phyloP scores from a whole-genome alignment of 2,113 vertebrate species.

The Poecilia latipinna region DNA sequence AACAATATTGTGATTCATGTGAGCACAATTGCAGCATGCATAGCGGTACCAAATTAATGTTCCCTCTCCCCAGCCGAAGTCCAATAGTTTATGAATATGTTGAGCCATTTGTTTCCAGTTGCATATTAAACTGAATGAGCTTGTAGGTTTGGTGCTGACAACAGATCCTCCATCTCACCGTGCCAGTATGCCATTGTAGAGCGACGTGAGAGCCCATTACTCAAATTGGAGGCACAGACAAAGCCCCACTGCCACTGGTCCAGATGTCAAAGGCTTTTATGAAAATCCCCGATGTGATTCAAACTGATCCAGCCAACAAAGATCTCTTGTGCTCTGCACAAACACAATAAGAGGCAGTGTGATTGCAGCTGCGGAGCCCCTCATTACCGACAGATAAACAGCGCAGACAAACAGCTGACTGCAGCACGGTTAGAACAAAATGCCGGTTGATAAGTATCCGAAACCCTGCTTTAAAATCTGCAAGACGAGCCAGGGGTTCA shows the following conservation, averaged over 20 bases:
- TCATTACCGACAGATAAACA: conserved; percentile 71
- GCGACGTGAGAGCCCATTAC: conserved; percentile 64
- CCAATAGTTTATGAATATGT: conserved; percentile 28
- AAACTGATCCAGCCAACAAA: conserved; percentile 63
- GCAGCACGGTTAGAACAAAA: conserved; percentile 42
- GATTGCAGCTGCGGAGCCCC: conserved; percentile 59
- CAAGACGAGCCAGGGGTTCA: conserved; percentile 17
- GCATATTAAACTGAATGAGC: conserved; percentile 33
- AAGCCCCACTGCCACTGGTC: conserved; percentile 59
- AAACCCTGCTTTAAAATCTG: conserved; percentile 30
- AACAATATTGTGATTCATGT: conserved; percentile 17
- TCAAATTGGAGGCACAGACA: conserved; percentile 74
- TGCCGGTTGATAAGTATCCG: conserved; percentile 41
- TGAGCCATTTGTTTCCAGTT: conserved; percentile 41
- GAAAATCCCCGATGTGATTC: conserved; percentile 70
- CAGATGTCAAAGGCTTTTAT: conserved; percentile 73
- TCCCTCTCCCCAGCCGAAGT: conserved; percentile 5
- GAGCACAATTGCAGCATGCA: not conserved
- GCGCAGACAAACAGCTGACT: conserved; percentile 61
- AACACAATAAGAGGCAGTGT: conserved; percentile 59
- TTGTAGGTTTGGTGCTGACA: conserved; percentile 36
- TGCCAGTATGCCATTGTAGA: conserved; percentile 56
- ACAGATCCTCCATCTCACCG: conserved; percentile 48
- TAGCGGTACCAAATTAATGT: not conserved
- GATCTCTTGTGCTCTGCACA: conserved; percentile 55